Base-by-base conservation (phyloP, 2,113 vertebrate genomes). In the Rhegmatorhina hoffmannsi region DNA sequence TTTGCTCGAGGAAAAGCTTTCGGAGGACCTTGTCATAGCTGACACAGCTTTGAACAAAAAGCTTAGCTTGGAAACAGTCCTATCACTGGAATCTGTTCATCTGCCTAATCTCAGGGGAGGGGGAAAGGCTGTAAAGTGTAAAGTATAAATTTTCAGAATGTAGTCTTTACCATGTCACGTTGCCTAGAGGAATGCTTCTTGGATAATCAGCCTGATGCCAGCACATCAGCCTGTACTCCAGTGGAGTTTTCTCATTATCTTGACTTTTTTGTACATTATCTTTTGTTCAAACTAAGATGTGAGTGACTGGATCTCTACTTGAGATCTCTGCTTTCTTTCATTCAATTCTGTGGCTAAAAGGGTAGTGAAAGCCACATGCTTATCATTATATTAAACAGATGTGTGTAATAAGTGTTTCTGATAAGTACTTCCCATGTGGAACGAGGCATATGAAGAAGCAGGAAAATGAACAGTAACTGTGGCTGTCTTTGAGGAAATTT, bases 231-330 rank as follows among this genome's bases (percentile, higher is more conserved):
- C 62, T 78, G 12, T 72, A 34, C 73, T 91, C 40, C 33, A 31
- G 40, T 69, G 63, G 69, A 68, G 21, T 93, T 87, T 94, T 80
- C 76, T 96, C 63, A 77, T 96, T 94, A 85, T 87, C 74, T 92
- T 82, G 80, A 76, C 56, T 82, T 86, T 92, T 82, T 77, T 70
- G 40, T 72, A 24, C 13, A 2, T 88, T 96, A 58, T 67, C 78
- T 92, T 95, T 91, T 87, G 60, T 94, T 94, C 17, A 2, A 94
- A 85, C 58, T 87, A 66, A 67, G 36, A 85, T 87, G 59, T 80
- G 80, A 85, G 83, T 93, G 86, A 94, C 62, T 92, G 62, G 56
- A 79, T 92, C 80, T 90, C 69, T 93, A 6, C 66, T 84, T 87
- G 74, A 89, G 74, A 87, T 86, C 93, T 96, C 44, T 2, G 43